Base-by-base conservation (phyloP, 2,113 vertebrate genomes). In the Semnornis frantzii region DNA sequence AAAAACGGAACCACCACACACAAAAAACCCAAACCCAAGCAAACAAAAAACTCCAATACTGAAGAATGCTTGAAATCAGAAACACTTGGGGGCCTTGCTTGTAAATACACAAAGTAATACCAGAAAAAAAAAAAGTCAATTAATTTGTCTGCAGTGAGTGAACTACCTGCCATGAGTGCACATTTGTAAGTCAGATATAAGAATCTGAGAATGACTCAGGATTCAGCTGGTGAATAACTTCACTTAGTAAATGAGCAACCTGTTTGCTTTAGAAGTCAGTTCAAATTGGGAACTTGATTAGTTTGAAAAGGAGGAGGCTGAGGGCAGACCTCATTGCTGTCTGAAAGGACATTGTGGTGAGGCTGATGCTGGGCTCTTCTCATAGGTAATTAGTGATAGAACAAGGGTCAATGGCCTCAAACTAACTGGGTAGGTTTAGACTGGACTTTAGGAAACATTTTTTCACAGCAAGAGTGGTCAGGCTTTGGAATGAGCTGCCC, bases 161-260 rank as follows among this genome's bases (percentile, higher is more conserved):
- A 95, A 92, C 93, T 95, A 84, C 87, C 69, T 93, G 96, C 21
- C 44, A 89, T 48, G 75, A 96, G 79, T 65, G 37, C 60, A 68
- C 72, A 87, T 6, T 27, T 25, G 28, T 70, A 95, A 96, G 89
- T 58, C 75, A 93, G 89, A 92, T 76, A 37, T 9, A 92, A 95
- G 96, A 92, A 85, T 27, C 85, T 33, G 52, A 78, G 81, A 82
- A 83, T 91, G 27, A 94, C 90, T 96, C 88, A 64, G 9, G 57
- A 95, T 97, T 96, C 93, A 93, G 12, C 16, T 80, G 91, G 82
- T 94, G 97, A 91, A 82, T 88, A 25, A 90, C 95, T 96, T 96
- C 89, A 93, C 90, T 84, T 70, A 88, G 63, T 21, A 83, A 93
- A 82, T 91, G 64, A 34, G 30, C 96, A 94, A 94, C 76, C 48